Evolutionary conservation across 2,113 vertebrate genomes (phyloP).

Genomic region (Hydrolagus affinis): DNA sequence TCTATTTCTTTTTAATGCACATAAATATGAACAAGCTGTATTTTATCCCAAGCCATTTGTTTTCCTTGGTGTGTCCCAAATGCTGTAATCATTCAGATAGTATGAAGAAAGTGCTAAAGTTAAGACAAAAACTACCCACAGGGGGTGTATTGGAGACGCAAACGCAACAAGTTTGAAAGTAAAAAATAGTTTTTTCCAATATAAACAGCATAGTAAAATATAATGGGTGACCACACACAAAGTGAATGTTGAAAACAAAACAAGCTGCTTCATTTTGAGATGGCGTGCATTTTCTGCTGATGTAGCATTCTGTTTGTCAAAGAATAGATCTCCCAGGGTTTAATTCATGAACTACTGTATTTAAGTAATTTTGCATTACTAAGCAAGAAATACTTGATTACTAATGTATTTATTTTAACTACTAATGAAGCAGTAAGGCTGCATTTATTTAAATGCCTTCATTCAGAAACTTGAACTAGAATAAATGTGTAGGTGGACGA

Average conservation of each 20-base stretch:
- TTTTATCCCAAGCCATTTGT: too few species aligned
- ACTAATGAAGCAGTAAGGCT: neutral
- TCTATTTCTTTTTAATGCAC: too few species aligned
- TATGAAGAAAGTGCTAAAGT: too few species aligned
- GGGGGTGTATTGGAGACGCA: too few species aligned
- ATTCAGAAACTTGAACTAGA: slow-evolving; percentile 22
- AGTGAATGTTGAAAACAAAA: neutral
- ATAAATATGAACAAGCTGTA: too few species aligned
- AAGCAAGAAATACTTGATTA: neutral
- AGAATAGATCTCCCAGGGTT: neutral
- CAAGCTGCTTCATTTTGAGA: neutral
- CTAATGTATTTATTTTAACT: neutral
- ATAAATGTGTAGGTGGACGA: slow-evolving; percentile 41
- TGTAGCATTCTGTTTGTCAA: neutral
- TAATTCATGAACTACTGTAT: neutral
- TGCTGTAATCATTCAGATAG: too few species aligned
- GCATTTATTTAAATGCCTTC: neutral
- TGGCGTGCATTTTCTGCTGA: neutral
- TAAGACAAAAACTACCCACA: too few species aligned
- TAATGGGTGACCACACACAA: neutral
- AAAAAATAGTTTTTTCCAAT: neutral
- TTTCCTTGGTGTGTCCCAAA: too few species aligned
- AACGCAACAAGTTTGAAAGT: neutral
- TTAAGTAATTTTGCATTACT: neutral
- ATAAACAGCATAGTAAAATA: neutral